Evolutionary conservation across 2,113 vertebrate species (phyloP).

Genomic region (Chrysemys picta): DNA sequence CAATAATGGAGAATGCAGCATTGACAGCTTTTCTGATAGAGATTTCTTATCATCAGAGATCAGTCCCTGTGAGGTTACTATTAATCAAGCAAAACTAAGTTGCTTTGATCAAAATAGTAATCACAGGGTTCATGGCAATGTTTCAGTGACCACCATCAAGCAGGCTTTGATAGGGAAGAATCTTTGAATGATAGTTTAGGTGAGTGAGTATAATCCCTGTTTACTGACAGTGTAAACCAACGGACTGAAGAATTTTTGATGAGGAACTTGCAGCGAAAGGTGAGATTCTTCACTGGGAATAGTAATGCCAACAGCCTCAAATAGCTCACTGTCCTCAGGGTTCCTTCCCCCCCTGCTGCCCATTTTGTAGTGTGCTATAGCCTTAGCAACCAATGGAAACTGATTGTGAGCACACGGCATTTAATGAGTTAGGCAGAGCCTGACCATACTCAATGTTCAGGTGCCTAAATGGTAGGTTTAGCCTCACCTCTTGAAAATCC

Average conservation of each 20-base stretch:
- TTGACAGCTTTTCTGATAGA: background rate
- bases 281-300: background rate
- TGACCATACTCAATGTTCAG: rapidly evolving
- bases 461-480: background rate
- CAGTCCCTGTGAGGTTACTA: background rate
- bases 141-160: slow-evolving; percentile 42
- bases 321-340: background rate
- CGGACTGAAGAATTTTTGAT: slow-evolving; percentile 30
- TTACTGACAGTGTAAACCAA: slow-evolving; percentile 36
- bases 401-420: rapidly evolving
- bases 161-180: slow-evolving; percentile 22
- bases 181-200: slow-evolving; percentile 37
- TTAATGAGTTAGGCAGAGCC: background rate
- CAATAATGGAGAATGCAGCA: background rate
- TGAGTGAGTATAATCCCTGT: slow-evolving; percentile 21
- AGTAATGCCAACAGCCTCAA: background rate
- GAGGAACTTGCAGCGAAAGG: background rate
- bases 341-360: background rate
- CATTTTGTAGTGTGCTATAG: rapidly evolving
- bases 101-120: slow-evolving; percentile 40
- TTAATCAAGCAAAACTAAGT: slow-evolving; percentile 25
- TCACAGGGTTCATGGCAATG: slow-evolving; percentile 44
- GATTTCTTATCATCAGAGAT: background rate
- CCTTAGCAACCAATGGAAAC: background rate
- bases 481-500: background rate